Evolutionary conservation across 2,113 vertebrate genomes (phyloP).

Genomic region (Paraplagusia blochii): DNA sequence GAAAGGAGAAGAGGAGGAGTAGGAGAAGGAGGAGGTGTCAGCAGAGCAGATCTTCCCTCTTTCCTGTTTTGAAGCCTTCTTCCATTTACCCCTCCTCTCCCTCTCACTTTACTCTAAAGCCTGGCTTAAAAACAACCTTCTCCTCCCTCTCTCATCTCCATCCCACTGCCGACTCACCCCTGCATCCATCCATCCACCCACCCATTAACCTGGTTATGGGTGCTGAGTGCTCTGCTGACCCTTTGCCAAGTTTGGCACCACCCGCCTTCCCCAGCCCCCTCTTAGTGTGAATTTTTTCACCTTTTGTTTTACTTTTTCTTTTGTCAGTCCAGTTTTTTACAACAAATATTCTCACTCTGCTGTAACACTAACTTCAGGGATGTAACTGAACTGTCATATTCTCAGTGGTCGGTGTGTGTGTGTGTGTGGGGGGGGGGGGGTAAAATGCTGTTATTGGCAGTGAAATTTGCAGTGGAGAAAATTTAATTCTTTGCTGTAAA

Average conservation of each 20-base stretch:
- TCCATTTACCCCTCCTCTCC: slow-evolving; percentile 19
- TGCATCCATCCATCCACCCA: slow-evolving; percentile 10
- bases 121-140: slow-evolving; percentile 42
- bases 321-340: no score
- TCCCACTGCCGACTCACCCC: slow-evolving; percentile 10
- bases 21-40: slow-evolving; percentile 5
- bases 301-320: slow-evolving; percentile 3
- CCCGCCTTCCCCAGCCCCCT: neutral
- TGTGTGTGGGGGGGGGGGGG: no score
- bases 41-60: slow-evolving; percentile 40
- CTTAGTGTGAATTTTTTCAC: neutral
- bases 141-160: slow-evolving; percentile 8
- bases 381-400: no score
- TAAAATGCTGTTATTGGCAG: slow-evolving; percentile 22
- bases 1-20: neutral
- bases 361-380: no score
- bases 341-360: no score
- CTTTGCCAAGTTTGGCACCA: slow-evolving; percentile 44
- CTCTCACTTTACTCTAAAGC: slow-evolving; percentile 6
- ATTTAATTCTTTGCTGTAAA: slow-evolving; percentile 38
- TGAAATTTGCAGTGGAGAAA: slow-evolving; percentile 44
- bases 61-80: neutral
- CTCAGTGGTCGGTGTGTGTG: no score
- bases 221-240: slow-evolving; percentile 62
- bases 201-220: slow-evolving; percentile 65